Evolutionary conservation across 2,797 vertebrate genomes (phyloP).

Genomic region (Cyclura pinguis): DNA sequence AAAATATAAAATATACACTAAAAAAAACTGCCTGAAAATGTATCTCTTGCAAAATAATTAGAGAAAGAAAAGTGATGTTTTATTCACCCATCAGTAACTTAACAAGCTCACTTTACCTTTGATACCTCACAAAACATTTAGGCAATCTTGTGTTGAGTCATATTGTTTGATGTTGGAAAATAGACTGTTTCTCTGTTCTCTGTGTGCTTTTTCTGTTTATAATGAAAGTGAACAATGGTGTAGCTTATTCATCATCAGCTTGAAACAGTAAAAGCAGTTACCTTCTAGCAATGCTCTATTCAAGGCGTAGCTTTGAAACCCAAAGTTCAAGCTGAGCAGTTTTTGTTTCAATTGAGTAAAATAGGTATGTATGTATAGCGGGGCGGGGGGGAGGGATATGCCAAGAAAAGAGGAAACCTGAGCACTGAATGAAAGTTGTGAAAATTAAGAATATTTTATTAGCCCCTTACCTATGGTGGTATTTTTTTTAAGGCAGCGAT

Average conservation of each 20-base stretch:
- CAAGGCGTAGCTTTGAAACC: slow-evolving; percentile 48
- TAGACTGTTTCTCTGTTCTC: neutral
- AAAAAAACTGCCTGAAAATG: neutral
- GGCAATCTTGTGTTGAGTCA: slow-evolving; percentile 48
- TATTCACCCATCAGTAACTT: slow-evolving; percentile 49
- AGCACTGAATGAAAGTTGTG: slow-evolving; percentile 21
- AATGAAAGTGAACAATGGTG: slow-evolving; percentile 52
- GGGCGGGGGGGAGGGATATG: slow-evolving; percentile 16
- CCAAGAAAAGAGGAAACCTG: slow-evolving; percentile 35
- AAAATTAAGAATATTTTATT: slow-evolving; percentile 39
- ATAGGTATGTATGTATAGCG: slow-evolving; percentile 13
- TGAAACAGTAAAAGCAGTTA: slow-evolving; percentile 59
- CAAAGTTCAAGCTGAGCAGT: slow-evolving; percentile 38
- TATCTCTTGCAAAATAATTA: slow-evolving; percentile 12
- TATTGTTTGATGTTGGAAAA: slow-evolving; percentile 51
- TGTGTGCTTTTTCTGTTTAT: slow-evolving; percentile 44
- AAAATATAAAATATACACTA: neutral
- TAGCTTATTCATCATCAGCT: slow-evolving; percentile 48
- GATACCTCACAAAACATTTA: slow-evolving; percentile 41
- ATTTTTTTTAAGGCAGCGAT: neutral
- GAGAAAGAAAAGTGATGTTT: slow-evolving; percentile 19
- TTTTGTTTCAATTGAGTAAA: slow-evolving; percentile 51
- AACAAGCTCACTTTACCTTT: slow-evolving; percentile 49
- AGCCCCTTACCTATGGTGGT: slow-evolving; percentile 6
- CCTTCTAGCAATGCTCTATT: slow-evolving; percentile 36